A percentile compares a stretch with the other conserved stretches of the same genome.
These are phyloP conservation scores for Xyrichtys novacula DNA, from an alignment of 2,797 vertebrate genomes.

Conservation along the genomic window DNA sequence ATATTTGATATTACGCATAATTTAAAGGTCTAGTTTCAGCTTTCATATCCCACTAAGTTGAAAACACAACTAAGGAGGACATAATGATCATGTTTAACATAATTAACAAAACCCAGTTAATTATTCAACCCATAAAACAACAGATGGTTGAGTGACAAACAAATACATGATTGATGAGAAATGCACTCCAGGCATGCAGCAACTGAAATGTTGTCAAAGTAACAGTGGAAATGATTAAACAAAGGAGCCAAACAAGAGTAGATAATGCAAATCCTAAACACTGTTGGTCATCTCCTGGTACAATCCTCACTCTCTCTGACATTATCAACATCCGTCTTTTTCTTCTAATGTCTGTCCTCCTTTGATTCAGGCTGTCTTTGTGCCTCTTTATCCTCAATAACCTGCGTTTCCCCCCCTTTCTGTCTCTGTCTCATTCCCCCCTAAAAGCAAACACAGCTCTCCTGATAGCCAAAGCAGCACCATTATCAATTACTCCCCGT, in stretches of 20 bases:
- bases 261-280: too few species aligned
- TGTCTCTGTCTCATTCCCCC: conserved; percentile 39
- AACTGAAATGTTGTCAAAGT: background rate
- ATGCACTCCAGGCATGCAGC: background rate
- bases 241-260: background rate
- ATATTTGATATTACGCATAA: too few species aligned
- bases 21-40: too few species aligned
- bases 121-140: background rate
- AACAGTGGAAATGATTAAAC: too few species aligned
- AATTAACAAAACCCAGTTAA: background rate
- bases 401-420: conserved; percentile 21
- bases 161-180: background rate
- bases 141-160: background rate
- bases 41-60: too few species aligned
- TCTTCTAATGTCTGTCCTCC: conserved; percentile 10
- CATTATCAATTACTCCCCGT: conserved; percentile 77
- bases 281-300: too few species aligned
- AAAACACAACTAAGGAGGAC: background rate
- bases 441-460: conserved; percentile 67
- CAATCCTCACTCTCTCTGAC: background rate
- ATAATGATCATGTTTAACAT: too few species aligned
- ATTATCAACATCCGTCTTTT: background rate
- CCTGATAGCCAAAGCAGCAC: conserved; percentile 70
- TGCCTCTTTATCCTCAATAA: conserved; percentile 8
- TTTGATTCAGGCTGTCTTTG: background rate